These are phyloP conservation scores for Zoanthus sansibaricus DNA, from an alignment of 92 coral and sea anemone genomes.

Conservation along the genomic window DNA sequence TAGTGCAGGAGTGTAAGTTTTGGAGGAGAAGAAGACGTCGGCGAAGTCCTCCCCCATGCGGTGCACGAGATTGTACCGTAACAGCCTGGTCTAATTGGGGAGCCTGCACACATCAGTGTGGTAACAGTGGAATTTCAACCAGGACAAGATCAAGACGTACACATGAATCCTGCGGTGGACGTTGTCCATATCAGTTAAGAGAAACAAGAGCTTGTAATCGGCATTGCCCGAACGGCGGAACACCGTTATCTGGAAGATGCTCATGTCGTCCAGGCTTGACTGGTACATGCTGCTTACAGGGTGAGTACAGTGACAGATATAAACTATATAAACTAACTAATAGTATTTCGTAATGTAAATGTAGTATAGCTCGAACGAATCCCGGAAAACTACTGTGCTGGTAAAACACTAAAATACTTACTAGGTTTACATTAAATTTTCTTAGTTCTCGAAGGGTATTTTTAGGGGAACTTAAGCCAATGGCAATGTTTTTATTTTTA, in stretches of 20 bases:
- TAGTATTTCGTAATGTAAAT: no score
- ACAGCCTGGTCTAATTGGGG: constrained; percentile 76
- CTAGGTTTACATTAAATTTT: no score
- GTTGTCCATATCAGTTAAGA: constrained; percentile 57
- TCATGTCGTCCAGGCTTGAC: constrained; percentile 66
- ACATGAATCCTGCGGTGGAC: constrained; percentile 70
- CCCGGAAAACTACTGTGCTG: no score
- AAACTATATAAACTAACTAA: no score
- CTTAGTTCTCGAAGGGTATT: no score
- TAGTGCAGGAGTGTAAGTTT: constrained; percentile 34
- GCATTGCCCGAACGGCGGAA: constrained; percentile 68
- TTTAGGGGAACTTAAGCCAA: no score
- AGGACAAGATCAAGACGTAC: constrained; percentile 60
- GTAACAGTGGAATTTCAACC: constrained; percentile 65
- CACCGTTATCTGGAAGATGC: constrained; percentile 61
- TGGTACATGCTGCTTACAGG: constrained; percentile 77
- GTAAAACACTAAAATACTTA: no score
- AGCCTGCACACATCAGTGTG: constrained; percentile 70
- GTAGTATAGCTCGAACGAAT: no score
- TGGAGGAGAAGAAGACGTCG: constrained; percentile 65
- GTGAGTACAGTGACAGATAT: constrained; percentile 51
- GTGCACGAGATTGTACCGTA: constrained; percentile 70
- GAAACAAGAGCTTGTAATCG: constrained; percentile 75
- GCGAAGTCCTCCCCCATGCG: constrained; percentile 70
- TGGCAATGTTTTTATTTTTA: no score